These are phyloP conservation scores for Diprion similis DNA, from an alignment of 1,140 invertebrate species.

Conservation along the genomic window DNA sequence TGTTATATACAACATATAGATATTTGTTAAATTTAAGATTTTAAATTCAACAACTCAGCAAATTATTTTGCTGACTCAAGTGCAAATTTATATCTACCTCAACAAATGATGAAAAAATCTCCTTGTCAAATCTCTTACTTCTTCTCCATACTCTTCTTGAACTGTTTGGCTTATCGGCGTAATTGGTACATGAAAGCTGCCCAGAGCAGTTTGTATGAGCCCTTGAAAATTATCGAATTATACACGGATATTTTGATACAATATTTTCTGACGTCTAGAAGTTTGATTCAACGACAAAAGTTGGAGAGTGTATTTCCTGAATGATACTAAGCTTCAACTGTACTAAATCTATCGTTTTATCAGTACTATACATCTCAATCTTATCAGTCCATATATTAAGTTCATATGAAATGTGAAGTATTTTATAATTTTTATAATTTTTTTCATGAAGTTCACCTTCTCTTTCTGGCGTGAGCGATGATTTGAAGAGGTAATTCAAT, in stretches of 20 bases:
- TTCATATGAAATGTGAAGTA: not conserved
- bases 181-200: conserved; percentile 73
- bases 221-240: conserved; percentile 45
- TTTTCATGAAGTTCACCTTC: conserved; percentile 57
- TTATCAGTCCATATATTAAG: no score
- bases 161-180: conserved; percentile 71
- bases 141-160: conserved; percentile 74
- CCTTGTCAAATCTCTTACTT: conserved; percentile 76
- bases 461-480: conserved; percentile 69
- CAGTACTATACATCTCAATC: no score
- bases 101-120: conserved; percentile 82
- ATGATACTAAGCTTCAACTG: no score
- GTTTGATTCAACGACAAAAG: no score
- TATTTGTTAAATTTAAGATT: conserved; percentile 11
- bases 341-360: no score
- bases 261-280: no score
- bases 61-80: not conserved
- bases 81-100: conserved; percentile 57
- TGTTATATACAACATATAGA: no score
- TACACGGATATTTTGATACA: no score
- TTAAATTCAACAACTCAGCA: conserved; percentile 5
- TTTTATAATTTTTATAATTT: not conserved
- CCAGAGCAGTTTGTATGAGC: conserved; percentile 74
- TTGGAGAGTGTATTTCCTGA: no score
- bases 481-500: conserved; percentile 73